These are phyloP conservation scores for Tenebrosternarchus preto DNA, from an alignment of 2,113 vertebrate genomes.

Conservation along the genomic window DNA sequence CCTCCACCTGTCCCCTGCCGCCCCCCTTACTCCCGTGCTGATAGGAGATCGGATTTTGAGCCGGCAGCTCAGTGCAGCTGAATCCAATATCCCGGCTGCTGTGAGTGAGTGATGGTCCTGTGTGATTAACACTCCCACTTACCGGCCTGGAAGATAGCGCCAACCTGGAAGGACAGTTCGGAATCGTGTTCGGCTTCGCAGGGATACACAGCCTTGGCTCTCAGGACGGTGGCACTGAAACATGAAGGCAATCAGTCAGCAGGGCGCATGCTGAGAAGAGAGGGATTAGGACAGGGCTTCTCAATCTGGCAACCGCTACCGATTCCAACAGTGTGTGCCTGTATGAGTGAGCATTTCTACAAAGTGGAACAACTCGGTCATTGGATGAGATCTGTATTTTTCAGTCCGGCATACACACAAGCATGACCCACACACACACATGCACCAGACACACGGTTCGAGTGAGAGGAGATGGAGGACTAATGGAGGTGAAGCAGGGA, in stretches of 20 bases:
- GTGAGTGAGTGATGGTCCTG: slow-evolving; percentile 63
- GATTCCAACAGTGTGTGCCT: slow-evolving; percentile 9
- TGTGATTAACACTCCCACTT: slow-evolving; percentile 77
- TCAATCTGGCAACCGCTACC: slow-evolving; percentile 60
- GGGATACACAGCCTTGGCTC: slow-evolving; percentile 92
- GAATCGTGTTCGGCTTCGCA: slow-evolving; percentile 96
- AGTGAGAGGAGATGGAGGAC: neutral
- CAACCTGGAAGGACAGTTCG: slow-evolving; percentile 93
- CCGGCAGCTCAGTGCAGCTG: slow-evolving; percentile 37
- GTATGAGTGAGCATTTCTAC: neutral
- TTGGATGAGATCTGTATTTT: slow-evolving; percentile 15
- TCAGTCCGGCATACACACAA: neutral
- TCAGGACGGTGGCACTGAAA: slow-evolving; percentile 80
- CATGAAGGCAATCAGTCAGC: slow-evolving; percentile 78
- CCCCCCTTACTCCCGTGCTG: slow-evolving; percentile 48
- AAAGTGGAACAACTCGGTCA: slow-evolving; percentile 10
- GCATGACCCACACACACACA: neutral
- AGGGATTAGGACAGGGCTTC: slow-evolving; percentile 68
- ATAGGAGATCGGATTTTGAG: slow-evolving; percentile 73
- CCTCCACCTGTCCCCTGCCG: neutral
- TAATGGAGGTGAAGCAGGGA: too few species aligned
- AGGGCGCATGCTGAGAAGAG: slow-evolving; percentile 50
- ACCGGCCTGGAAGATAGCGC: slow-evolving; percentile 96
- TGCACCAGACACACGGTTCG: neutral
- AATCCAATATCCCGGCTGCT: slow-evolving; percentile 74